Base-by-base conservation (phyloP, 2,888 invertebrate species). In the Cerastis rubricosa region DNA sequence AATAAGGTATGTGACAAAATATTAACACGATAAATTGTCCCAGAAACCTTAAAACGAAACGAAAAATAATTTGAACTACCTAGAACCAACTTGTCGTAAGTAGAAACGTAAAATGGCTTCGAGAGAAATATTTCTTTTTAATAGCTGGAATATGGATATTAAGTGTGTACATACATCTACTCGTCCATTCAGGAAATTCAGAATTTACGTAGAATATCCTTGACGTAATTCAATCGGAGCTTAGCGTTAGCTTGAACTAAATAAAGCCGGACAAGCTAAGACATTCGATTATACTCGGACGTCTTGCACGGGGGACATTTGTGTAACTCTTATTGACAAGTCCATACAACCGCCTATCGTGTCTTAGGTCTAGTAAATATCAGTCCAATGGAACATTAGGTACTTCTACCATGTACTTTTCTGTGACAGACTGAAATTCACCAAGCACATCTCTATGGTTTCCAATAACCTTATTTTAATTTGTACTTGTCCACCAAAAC, bases 231-330 rank as follows among this genome's bases (percentile, higher is more conserved):
- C 12, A 43, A 74, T 49, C 61, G 74, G 14, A 51, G 11, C 51
- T 35, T 8, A 40, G 29, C 29, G 6, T 35, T 45, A 51, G 2
- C 22, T 43, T 1, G 19, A 57, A 57, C n/a, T 65, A 29, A 47
- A 76, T 76, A 64, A 64, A 71, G 47, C 19, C 17, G 8, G 63
- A 49, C 64, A 19, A 12, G n/a, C 29, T 22, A 63, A 22, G 29
- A n/a, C 29, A 45, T 49, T 19, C 25, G 14, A 49, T 19, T 40
- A 59, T 14, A 59, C 22, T 59, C 14, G 0, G 47, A 59, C 19
- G 22, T 29, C 40, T n/a, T 40, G 12, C 2, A 35, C 9, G 49
- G 7, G 4, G 2, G 6, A n/a, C 3, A 57, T 3, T 35, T 25
- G 35, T 40, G 54, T 70, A 49, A 57, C 25, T 64, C 57, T 43